These are phyloP conservation scores for Halcyon senegalensis DNA, from an alignment of 2,113 vertebrate species.

Conservation along the genomic window DNA sequence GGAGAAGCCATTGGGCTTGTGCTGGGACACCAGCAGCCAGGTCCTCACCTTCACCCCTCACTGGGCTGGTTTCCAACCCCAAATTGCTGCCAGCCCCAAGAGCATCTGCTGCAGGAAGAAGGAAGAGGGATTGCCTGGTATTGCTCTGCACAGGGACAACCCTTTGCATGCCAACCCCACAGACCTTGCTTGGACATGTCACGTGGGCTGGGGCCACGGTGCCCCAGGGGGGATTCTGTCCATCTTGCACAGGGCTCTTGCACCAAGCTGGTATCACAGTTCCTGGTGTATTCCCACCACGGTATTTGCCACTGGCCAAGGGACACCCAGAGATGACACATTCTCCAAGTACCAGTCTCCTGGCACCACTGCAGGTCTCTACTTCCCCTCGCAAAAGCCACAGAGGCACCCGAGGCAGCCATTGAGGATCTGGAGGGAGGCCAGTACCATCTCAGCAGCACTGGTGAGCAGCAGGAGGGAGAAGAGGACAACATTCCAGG, in stretches of 20 bases:
- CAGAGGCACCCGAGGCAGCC: slow-evolving; percentile 74
- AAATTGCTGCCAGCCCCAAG: not conserved
- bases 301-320: not conserved
- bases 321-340: accelerated
- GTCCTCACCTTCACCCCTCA: not conserved
- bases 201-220: accelerated
- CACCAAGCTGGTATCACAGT: not conserved
- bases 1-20: not conserved
- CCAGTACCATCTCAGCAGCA: slow-evolving; percentile 67
- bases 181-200: accelerated
- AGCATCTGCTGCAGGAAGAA: not conserved
- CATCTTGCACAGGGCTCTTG: not conserved
- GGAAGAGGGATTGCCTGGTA: accelerated
- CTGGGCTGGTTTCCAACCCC: not conserved
- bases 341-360: not conserved
- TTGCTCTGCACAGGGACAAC: not conserved
- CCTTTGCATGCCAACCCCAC: accelerated
- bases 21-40: not conserved
- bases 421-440: slow-evolving; percentile 70
- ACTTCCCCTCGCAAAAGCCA: slow-evolving; percentile 69
- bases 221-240: not conserved
- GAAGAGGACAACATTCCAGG: slow-evolving; percentile 75
- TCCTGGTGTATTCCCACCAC: accelerated
- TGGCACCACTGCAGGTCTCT: not conserved
- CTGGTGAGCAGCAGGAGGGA: slow-evolving; percentile 67